Base-by-base conservation (phyloP, 1,140 invertebrate species). In the Heliconius himera region DNA sequence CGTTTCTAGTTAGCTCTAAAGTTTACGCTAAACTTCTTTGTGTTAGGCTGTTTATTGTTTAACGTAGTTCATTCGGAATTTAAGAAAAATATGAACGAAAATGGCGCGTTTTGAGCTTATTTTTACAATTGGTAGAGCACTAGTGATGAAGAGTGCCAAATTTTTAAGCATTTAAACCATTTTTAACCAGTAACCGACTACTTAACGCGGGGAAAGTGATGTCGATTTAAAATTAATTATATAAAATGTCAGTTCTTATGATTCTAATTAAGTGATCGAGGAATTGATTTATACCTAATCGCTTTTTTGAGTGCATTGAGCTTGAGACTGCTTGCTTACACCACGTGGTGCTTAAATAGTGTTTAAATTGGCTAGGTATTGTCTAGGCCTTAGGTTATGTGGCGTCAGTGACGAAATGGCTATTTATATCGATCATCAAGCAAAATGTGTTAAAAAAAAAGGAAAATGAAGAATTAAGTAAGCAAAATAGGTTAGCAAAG, bases 331-430 rank as follows among this genome's bases (percentile, higher is more conserved):
- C 74, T 76, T 76, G 74, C 74, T 76, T 74, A 78, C 80, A 78
- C 83, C 81, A 80, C n/a, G 46, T 83, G 83, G 83, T 84, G 78
- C 81, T 83, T 54, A 51, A 75, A 76, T 80, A 73, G 70, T 36
- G 66, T 73, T 49, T 70, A 51, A 49, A 73, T 75, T 75, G 22
- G 46, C 22, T 79, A 73, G 22, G 36, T 60, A 22, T 73, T 26
- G 74, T 76, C 36, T 66, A 66, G 60, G 22, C 2, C 22, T 16
- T 66, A 66, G 60, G 60, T 66, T 29, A 66, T 70, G 54, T 70
- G 36, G 56, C 38, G 36, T 46, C 22, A 70, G 16, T 76, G 60
- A 26, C 49, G 18, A 29, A 76, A 70, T 76, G 74, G 38, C 60
- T 36, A 13, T 66, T 66, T 22, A 16, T n/a, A 3, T 56, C 8